Evolutionary conservation across 2,888 invertebrate species (phyloP), one percentile per base, ranked within the genome.

Genomic region (Tiliacea aurago): DNA sequence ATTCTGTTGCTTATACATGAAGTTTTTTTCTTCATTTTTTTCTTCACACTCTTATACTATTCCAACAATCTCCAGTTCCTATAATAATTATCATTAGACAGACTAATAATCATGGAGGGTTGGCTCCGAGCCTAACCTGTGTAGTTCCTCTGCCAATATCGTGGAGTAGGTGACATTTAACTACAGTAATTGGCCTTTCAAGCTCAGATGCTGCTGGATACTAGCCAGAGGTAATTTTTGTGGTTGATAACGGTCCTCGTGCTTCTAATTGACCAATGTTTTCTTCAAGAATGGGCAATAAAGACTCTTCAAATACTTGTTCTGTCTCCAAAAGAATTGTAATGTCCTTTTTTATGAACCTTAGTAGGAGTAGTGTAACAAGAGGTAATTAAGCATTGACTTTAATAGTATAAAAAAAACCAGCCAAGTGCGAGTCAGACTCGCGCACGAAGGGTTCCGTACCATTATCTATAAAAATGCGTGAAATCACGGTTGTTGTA

Each of bases 121-220:
- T 93, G 93, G 93, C 93, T 79, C 73, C 15, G 61, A 76, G 92
- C 93, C 92, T 91, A 90, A 90, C 90, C 88, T 88, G 83, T 82
- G 84, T 86, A 81, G 78, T 80, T 78, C 51, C 83, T 76, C 80
- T 91, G 91, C 92, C 92, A 92, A 91, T 91, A 89, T 87, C 45
- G 65, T 73, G 71, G 81, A 81, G 78, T 86, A 87, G 86, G 90
- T 87, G 86, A 86, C 89, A 88, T 87, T 91, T 90, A 88, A 87
- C 87, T 86, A 79, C 86, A 82, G 81, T 90, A 91, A 91, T 91
- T 90, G 91, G 81, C 81, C 81, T 84, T 84, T 86, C 82, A 76
- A 76, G 85, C 87, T 88, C 88, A 89, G 85, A 90, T 87, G 85
- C 68, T 79, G 71, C 84, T 93, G 93, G 91, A 88, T 69, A 43